Conservation (phyloP, 2,797 vertebrate genomes). For the Prunella strophiata region DNA sequence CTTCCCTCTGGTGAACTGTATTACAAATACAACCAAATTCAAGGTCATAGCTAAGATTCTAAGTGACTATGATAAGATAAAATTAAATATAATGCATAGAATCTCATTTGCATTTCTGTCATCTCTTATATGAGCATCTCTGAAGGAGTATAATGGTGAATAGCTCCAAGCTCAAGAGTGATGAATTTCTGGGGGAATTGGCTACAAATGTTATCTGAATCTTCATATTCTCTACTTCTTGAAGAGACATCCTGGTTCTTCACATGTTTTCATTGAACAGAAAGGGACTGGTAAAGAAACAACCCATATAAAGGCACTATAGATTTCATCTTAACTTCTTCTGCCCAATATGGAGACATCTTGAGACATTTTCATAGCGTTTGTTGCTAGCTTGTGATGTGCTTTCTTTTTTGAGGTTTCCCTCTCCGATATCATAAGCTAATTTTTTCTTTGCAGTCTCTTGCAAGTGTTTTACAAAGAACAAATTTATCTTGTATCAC, state of each 20-base stretch:
- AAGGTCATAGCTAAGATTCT: slow-evolving; percentile 13
- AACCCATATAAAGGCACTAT: not conserved
- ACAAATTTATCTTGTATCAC: not conserved
- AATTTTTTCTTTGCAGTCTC: slow-evolving; percentile 7
- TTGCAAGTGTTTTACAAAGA: slow-evolving; percentile 5
- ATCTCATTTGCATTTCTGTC: not conserved
- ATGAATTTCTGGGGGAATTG: not conserved
- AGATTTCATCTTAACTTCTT: not conserved
- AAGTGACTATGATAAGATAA: not conserved
- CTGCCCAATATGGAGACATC: not conserved
- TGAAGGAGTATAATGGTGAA: not conserved
- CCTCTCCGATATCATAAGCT: not conserved
- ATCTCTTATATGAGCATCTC: not conserved
- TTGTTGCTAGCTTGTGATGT: not conserved
- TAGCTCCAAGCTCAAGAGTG: not conserved
- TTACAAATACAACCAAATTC: slow-evolving; percentile 10
- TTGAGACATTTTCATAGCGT: not conserved
- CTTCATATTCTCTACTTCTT: not conserved
- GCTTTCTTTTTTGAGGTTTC: not conserved
- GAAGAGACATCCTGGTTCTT: not conserved
- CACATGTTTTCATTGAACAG: not conserved
- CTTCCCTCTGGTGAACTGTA: not conserved
- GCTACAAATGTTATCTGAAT: not conserved
- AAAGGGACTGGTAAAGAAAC: not conserved
- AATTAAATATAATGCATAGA: slow-evolving; percentile 2